A percentile compares a stretch with the other conserved stretches of the same genome.
These are phyloP conservation scores for Nyctalus aviator DNA, from an alignment of 2,797 vertebrate genomes.

Conservation along the genomic window DNA sequence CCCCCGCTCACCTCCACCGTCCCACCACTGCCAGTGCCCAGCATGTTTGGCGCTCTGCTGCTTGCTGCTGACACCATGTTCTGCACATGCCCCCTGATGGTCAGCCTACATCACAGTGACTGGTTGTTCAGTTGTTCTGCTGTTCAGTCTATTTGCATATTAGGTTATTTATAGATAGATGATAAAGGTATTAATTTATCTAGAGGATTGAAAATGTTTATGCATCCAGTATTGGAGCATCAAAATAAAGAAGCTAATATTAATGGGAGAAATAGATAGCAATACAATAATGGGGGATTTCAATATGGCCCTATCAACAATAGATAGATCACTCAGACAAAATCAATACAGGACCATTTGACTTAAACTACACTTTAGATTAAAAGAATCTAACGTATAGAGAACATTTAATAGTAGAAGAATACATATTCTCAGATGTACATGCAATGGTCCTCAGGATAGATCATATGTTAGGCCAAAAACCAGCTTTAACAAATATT, in stretches of 20 bases:
- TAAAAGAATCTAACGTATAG: not conserved
- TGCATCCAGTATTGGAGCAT: not conserved
- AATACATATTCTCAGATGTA: not conserved
- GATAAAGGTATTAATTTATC: not conserved
- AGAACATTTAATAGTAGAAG: not conserved
- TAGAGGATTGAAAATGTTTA: not conserved
- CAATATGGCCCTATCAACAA: not conserved
- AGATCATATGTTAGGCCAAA: not conserved
- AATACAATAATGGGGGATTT: not conserved
- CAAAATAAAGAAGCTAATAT: conserved; percentile 2
- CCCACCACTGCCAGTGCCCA: no score
- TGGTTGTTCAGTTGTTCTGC: no score
- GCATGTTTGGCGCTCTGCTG: no score
- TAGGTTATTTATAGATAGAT: not conserved
- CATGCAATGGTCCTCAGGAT: not conserved
- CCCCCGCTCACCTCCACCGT: no score
- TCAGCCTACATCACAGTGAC: no score
- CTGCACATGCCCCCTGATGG: no score
- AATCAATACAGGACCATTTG: not conserved
- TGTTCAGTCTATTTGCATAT: no score
- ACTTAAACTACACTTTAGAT: not conserved
- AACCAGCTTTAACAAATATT: not conserved
- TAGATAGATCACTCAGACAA: not conserved
- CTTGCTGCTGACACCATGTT: no score
- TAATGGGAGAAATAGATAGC: not conserved